Evolutionary conservation across 2,888 invertebrate species (phyloP), one percentile per base, ranked within the genome.

Genomic region (Dasypogon diadema): DNA sequence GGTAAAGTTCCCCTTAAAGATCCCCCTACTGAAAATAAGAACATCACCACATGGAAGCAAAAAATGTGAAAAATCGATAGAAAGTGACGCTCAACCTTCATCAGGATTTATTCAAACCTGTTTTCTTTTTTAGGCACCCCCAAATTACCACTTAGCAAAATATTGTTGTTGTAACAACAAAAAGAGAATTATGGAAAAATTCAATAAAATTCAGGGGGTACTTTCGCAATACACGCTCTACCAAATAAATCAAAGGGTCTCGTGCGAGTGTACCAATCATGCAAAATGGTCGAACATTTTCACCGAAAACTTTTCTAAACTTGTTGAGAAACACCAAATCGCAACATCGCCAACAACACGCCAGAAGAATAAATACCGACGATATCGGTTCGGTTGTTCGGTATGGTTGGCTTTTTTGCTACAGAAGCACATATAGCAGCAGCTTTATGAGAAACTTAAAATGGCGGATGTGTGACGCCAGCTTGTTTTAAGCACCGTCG

Each of bases 381-480:
- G 56, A 58, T 58, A 16, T 58, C 16, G 58, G 18, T 58, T 58
- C 14, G 16, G 16, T n/a, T n/a, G n/a, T n/a, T n/a, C n/a, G n/a
- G n/a, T n/a, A n/a, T n/a, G n/a, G n/a, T 18, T 58, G n/a, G 58
- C 30, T 58, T 58, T 22, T 37, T 65, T 42, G 18, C 22, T 42
- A 37, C 42, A 42, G 34, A 26, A 30, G 34, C 30, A 1, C 58
- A 42, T 10, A 30, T 12, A 42, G 42, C 42, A 72, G 37, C 24
- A 56, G 58, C 58, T 56, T 58, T 74, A 30, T 26, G 48, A 58
- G 54, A 30, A 54, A 70, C 48, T 76, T 65, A 77, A 77, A 77
- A 77, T 77, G 77, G 77, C 77, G 75, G 77, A 68, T 34, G 21
- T 74, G 70, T 76, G 77, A 77, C 77, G 77, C 77, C 77, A 77